A percentile compares a stretch with the other conserved stretches of the same genome.
Evolutionary conservation across 2,797 vertebrate genomes (phyloP).

Genomic region (Halcyon leucocephala): DNA sequence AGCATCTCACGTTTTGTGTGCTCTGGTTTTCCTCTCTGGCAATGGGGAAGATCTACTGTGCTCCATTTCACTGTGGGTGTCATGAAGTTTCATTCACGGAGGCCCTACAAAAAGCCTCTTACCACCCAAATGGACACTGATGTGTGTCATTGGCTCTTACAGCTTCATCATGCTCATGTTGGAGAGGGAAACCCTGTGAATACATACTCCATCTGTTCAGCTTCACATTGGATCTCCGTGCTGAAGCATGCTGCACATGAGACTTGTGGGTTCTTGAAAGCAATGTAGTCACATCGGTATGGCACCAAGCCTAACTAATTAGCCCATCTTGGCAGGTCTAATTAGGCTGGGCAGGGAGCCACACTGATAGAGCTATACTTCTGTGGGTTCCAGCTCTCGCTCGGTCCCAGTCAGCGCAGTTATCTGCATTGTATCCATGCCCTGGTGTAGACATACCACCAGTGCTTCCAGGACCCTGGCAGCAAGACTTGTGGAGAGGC

Average conservation of each 20-base stretch:
- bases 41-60: neutral
- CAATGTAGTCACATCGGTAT: slow-evolving; percentile 39
- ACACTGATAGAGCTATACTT: slow-evolving; percentile 40
- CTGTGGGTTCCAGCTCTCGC: neutral
- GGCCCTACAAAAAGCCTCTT: neutral
- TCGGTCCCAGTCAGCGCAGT: accelerated
- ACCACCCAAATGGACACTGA: neutral
- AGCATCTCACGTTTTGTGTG: neutral
- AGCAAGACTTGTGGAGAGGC: neutral
- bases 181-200: neutral
- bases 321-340: slow-evolving; percentile 58
- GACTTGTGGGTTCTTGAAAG: slow-evolving; percentile 32
- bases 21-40: neutral
- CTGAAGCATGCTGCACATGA: neutral
- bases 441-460: neutral
- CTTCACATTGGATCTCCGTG: neutral
- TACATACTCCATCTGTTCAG: neutral
- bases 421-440: neutral
- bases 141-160: accelerated
- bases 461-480: neutral
- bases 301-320: slow-evolving; percentile 61
- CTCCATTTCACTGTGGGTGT: accelerated
- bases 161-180: neutral
- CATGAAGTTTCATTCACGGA: accelerated
- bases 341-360: slow-evolving; percentile 59